Percentiles rank a stretch among this genome's conserved stretches.
phyloP scores from a whole-genome alignment of 2,888 invertebrate genomes.

The Phengaris arion region DNA sequence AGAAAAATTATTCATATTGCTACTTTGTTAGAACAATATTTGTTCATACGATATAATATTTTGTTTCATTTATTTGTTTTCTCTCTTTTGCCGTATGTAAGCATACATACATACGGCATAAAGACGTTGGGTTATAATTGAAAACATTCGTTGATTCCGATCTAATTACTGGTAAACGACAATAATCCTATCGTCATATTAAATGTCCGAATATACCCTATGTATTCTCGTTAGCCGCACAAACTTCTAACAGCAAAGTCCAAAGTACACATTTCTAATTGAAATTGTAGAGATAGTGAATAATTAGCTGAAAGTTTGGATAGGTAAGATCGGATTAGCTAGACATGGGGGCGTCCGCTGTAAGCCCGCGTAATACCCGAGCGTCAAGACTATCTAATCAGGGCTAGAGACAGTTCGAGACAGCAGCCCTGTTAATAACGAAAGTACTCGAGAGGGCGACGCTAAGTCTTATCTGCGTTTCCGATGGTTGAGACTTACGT shows the following conservation, averaged over 20 bases:
- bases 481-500: constrained; percentile 67
- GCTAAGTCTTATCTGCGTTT: constrained; percentile 68
- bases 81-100: neutral
- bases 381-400: constrained; percentile 50
- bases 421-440: constrained; percentile 60
- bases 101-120: no score
- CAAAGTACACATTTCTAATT: constrained; percentile 25
- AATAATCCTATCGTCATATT: neutral
- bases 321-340: constrained; percentile 34
- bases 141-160: neutral
- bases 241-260: constrained; percentile 20
- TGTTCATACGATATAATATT: neutral
- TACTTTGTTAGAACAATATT: neutral
- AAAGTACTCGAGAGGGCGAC: constrained; percentile 63
- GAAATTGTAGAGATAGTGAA: constrained; percentile 28
- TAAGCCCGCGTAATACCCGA: constrained; percentile 40
- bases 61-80: neutral
- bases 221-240: neutral
- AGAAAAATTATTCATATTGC: neutral
- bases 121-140: neutral
- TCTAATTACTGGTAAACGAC: neutral
- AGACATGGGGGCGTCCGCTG: constrained; percentile 36
- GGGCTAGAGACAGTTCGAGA: constrained; percentile 46
- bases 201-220: neutral
- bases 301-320: constrained; percentile 32